Evolutionary conservation across 2,113 vertebrate genomes (phyloP), one percentile per base, ranked within the genome.

Genomic region (Rhegmatorhina hoffmannsi): DNA sequence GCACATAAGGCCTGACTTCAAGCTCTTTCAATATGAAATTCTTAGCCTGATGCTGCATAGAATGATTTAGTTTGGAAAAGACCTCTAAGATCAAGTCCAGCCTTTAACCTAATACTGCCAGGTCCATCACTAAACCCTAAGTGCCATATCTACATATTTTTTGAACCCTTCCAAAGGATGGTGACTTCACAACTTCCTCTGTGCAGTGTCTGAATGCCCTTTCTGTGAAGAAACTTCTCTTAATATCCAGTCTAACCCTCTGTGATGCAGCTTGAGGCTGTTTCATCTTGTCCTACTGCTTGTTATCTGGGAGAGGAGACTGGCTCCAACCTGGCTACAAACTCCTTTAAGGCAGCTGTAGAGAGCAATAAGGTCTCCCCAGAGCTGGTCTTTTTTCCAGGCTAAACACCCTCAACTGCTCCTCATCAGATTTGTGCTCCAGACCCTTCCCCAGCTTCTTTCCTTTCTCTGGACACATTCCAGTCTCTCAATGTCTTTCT

Each of bases 1-100:
- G 12, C 28, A 68, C 8, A 18, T 1, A 1, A 21, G 4, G 3
- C 13, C 16, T 69, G 23, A 8, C 28, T 11, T 72, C 1, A 3
- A 53, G 13, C n/a, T 56, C 46, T 46, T 86, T 58, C 31, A 25
- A 1, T 33, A 26, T 49, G 13, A 44, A 66, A 29, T 25, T n/a
- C 34, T 64, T 38, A 44, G 23, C 17, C 46, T 66, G 28, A 26
- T 20, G 21, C 7, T 43, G 3, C 24, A 25, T 23, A 58, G 21
- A 81, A 44, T 26, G 4, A 9, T 50, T 73, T 50, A 44, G 50
- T 13, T 6, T 28, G 31, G 21, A 66, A 81, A 66, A 66, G 6
- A 15, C 31, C 36, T 36, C 36, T 36, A 58, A 7, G 20, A 73
- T 17, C 21, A 50, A 44, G 31, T 21, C 9, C 34, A 36, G 17